Conservation (phyloP, 1,140 invertebrate genomes). For the Zaprionus gabonicus region DNA sequence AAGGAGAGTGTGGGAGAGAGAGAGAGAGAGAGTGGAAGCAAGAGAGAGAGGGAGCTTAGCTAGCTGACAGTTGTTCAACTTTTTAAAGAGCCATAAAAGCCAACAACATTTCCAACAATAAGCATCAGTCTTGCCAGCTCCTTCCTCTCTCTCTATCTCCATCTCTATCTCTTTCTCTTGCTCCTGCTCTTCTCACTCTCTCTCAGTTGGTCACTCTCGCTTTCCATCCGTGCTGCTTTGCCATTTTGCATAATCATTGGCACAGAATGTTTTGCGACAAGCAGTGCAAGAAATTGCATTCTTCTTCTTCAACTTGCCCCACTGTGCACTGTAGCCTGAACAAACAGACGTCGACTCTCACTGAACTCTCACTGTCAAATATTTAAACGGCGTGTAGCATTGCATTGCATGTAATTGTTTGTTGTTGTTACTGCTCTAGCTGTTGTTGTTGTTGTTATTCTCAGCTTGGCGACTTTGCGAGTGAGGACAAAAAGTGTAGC, state of each 20-base stretch:
- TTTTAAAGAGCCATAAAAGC: conserved; percentile 59
- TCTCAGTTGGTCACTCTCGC: not conserved
- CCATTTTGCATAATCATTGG: conserved; percentile 41
- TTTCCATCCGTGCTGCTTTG: not conserved
- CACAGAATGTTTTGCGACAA: conserved; percentile 40
- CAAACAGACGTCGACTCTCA: conserved; percentile 5
- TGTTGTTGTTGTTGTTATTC: not conserved
- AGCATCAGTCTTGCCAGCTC: conserved; percentile 18
- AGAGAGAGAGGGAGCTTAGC: not conserved
- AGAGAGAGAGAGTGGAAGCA: not conserved
- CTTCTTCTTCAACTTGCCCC: not conserved
- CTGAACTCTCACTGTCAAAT: conserved; percentile 55
- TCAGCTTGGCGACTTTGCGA: not conserved
- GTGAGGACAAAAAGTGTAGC: conserved; percentile 35
- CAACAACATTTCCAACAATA: conserved; percentile 51
- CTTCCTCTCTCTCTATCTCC: not conserved
- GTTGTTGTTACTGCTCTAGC: not conserved
- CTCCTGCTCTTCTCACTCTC: not conserved
- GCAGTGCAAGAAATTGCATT: conserved; percentile 21
- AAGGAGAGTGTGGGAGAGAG: not conserved
- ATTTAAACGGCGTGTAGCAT: conserved; percentile 57
- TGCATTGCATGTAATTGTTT: conserved; percentile 64
- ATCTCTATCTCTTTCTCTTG: not conserved
- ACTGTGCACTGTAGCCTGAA: conserved; percentile 10
- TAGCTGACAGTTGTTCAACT: conserved; percentile 44